A percentile compares a stretch with the other conserved stretches of the same genome.
Conservation (phyloP, 2,888 invertebrate species). For the Micropterix aruncella region DNA sequence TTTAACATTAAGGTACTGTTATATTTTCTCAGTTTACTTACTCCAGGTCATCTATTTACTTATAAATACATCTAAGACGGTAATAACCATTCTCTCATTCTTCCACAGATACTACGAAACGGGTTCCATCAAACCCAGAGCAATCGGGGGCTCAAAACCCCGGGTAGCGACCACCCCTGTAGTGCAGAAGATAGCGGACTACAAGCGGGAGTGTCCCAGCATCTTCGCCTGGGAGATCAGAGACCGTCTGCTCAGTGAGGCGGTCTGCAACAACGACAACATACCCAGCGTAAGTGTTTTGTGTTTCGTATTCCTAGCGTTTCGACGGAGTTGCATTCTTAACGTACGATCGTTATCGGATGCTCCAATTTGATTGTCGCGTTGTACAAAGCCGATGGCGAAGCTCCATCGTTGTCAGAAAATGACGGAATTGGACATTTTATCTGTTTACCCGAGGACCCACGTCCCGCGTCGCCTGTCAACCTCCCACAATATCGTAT, state of each 20-base stretch:
- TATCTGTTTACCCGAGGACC: neutral
- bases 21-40: too few relatives aligned
- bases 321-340: too few relatives aligned
- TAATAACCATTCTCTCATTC: too few relatives aligned
- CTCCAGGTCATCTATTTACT: too few relatives aligned
- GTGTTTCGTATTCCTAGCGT: too few relatives aligned
- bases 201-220: constrained; percentile 94
- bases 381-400: too few relatives aligned
- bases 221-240: constrained; percentile 99
- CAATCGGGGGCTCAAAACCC: constrained; percentile 94
- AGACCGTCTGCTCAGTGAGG: constrained; percentile 85
- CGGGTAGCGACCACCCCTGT: constrained; percentile 89
- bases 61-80: too few relatives aligned
- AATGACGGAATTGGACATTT: neutral
- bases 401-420: too few relatives aligned
- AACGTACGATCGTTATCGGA: too few relatives aligned
- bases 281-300: constrained; percentile 86
- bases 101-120: constrained; percentile 88
- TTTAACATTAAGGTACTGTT: too few relatives aligned
- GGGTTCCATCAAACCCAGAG: constrained; percentile 91
- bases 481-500: neutral
- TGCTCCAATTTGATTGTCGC: too few relatives aligned
- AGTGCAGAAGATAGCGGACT: constrained; percentile 90
- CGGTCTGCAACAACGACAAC: constrained; percentile 94
- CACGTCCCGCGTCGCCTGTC: neutral